Base-by-base conservation (phyloP, 1,140 invertebrate species). In the Aporrectodea caliginosa region DNA sequence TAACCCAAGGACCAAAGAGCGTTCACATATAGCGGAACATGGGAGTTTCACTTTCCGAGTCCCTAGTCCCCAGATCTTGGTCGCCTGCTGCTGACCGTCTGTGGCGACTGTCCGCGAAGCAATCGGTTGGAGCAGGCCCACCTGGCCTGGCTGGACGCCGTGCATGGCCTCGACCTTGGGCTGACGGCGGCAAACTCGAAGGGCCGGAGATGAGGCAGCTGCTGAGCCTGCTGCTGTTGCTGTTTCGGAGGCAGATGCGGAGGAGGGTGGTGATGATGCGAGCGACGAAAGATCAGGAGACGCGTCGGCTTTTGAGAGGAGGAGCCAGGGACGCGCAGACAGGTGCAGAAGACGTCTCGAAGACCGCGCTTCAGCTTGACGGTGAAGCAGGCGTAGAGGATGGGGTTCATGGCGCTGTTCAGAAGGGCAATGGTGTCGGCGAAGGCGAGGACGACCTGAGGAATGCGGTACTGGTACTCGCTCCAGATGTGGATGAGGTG, bases 321-420 rank as follows among this genome's bases (percentile, higher is more conserved):
- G n/a, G 43, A 22, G 43, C 43, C 43, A 6, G 43, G 43, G 6
- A 22, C 22, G 6, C 43, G 34, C 75, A 43, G 27, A n/a, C 27
- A 32, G 0, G 82, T 83, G 74, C 85, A 86, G 76, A 85, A 84
- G 29, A 85, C 80, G 33, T 87, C 85, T 31, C 81, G 74, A 32
- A 86, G 74, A 1, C 85, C 84, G 35, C 83, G 76, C 35, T 85
- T 85, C 30, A 86, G 78, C 78, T 86, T 85, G 1, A 90, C 84
- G 79, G 89, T 89, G 83, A 89, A 90, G 78, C 85, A 87, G 34
- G 87, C 88, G 82, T 89, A 89, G 31, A 89, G 82, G 2, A 90
- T 78, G 0, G 89, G 89, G 81, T 90, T 89, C 0, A 89, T 78
- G 35, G 85, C 87, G 82, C 88, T 89, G 78, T 89, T 89, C 16